Percentiles rank a stretch among this genome's conserved stretches.
These are phyloP conservation scores for Bembecia ichneumoniformis DNA, from an alignment of 2,888 invertebrate genomes.

Conservation along the genomic window DNA sequence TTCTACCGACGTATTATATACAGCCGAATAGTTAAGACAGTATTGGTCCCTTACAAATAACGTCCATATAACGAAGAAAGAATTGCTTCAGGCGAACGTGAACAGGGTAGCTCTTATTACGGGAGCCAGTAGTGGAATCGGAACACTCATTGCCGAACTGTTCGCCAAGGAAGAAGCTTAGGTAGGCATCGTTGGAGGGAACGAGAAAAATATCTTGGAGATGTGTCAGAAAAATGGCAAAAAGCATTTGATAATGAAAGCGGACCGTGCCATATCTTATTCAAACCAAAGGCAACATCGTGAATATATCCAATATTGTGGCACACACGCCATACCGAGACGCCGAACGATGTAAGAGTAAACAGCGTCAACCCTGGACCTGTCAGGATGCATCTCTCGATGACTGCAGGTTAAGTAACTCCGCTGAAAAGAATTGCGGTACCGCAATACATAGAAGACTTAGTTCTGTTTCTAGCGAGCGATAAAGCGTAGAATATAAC, in stretches of 20 bases:
- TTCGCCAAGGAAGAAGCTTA: constrained; percentile 75
- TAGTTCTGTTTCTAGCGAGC: constrained; percentile 23
- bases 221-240: constrained; percentile 18
- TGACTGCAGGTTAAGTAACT: constrained; percentile 10
- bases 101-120: constrained; percentile 71
- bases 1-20: too few relatives aligned
- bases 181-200: constrained; percentile 76
- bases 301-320: constrained; percentile 8
- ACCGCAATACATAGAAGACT: constrained; percentile 22
- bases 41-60: too few relatives aligned
- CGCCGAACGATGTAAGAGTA: constrained; percentile 8
- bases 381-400: constrained; percentile 6
- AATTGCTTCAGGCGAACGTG: too few relatives aligned
- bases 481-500: constrained; percentile 28
- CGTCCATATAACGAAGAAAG: too few relatives aligned
- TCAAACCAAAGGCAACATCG: constrained; percentile 9
- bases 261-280: constrained; percentile 16
- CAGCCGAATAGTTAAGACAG: too few relatives aligned
- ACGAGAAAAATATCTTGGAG: constrained; percentile 71
- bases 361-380: constrained; percentile 10
- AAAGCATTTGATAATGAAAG: constrained; percentile 19
- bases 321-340: constrained; percentile 1
- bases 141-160: constrained; percentile 74
- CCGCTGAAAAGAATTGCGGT: constrained; percentile 20
- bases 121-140: constrained; percentile 80